Evolutionary conservation across 2,888 invertebrate species (phyloP), one percentile per base, ranked within the genome.

Genomic region (Geophilus truncorum): DNA sequence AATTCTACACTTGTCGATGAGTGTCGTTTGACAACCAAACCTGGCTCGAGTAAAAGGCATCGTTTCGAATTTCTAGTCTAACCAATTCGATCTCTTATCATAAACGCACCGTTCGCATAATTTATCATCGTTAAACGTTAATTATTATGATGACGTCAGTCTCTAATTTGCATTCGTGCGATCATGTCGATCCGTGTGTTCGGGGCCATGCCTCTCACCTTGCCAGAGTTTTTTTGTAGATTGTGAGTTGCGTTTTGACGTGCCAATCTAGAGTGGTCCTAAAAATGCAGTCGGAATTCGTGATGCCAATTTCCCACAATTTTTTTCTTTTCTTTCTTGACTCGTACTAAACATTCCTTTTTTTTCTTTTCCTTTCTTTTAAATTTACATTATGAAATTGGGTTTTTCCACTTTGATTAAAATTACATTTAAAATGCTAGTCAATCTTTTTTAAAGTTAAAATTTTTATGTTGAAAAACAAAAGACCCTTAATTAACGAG

Each of bases 11-110:
- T 34, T 32, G 23, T 70, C 1, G 1, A 5, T n/a, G 9, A 15
- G 25, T 25, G n/a, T 21, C n/a, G 15, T 21, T 70, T 80, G 62
- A 15, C 18, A 70, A 70, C 18, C 23, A 15, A 30, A 34, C 80
- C 75, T 80, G 62, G 80, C 75, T 34, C n/a, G 80, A 80, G 80
- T 80, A 80, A 80, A 80, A 80, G 80, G 80, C 80, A 80, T 80
- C 25, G 15, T 34, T 4, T 18, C 21, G 57, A 57, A 57, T 57
- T 7, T 1, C 18, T 57, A 57, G 23, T 9, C 18, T n/a, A 51
- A 51, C 15, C 18, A 51, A 51, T 51, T 51, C 18, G 3, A n/a
- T 51, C 15, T n/a, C n/a, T n/a, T n/a, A n/a, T n/a, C n/a, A n/a
- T n/a, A n/a, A n/a, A n/a, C n/a, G n/a, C n/a, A n/a, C n/a, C n/a